Evolutionary conservation across 2,797 vertebrate genomes (phyloP).

Genomic region (Loris lydekkerianus): DNA sequence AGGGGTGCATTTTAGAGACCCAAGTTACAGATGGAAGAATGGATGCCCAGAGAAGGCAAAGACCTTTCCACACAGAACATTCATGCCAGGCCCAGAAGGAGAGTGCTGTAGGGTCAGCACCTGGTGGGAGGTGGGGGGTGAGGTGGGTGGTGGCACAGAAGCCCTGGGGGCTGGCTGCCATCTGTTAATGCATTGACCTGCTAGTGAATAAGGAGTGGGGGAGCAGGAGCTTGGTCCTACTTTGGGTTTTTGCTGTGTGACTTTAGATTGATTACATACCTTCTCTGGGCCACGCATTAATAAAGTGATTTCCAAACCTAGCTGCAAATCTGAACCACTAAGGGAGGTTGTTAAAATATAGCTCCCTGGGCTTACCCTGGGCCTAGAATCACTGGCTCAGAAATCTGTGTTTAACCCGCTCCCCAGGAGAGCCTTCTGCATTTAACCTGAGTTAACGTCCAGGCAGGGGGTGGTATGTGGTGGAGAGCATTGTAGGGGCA

Average conservation of each 20-base stretch:
- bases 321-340: not conserved
- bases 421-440: not conserved
- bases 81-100: not conserved
- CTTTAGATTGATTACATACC: not conserved
- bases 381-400: not conserved
- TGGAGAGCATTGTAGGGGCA: not conserved
- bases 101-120: too few species aligned
- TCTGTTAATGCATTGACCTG: not conserved
- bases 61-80: not conserved
- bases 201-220: not conserved
- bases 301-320: not conserved
- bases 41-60: not conserved
- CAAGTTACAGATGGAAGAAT: not conserved
- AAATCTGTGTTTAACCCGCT: not conserved
- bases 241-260: conserved; percentile 2
- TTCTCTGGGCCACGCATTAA: not conserved
- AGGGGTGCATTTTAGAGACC: not conserved
- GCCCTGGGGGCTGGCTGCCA: not conserved
- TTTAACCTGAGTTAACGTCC: not conserved
- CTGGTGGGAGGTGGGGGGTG: not conserved
- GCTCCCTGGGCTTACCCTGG: not conserved
- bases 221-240: not conserved
- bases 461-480: too few species aligned
- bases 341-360: not conserved
- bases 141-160: not conserved